Conservation (phyloP, 2,113 vertebrate species). For the Leptobrachium leishanense region DNA sequence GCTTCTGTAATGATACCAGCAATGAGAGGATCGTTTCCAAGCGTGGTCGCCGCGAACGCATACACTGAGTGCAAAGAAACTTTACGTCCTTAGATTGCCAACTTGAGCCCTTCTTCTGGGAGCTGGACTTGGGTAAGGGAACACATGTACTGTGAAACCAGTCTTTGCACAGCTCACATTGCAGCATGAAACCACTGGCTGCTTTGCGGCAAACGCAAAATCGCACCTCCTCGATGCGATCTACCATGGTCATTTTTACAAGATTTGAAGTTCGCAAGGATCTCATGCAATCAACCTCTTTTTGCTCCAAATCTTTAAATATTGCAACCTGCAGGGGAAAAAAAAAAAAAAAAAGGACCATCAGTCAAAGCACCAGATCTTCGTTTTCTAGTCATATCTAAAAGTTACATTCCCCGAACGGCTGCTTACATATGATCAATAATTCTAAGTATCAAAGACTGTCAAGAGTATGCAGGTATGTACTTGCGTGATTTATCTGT, state of each 20-base stretch:
- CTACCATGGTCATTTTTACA: constrained; percentile 97
- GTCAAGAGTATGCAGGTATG: no score
- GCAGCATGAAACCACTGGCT: constrained; percentile 93
- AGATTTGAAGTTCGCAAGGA: constrained; percentile 89
- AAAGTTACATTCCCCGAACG: no score
- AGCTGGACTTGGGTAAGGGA: constrained; percentile 85
- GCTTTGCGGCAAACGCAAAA: constrained; percentile 94
- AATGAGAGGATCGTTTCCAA: constrained; percentile 96
- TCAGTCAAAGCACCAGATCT: neutral
- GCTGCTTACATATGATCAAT: no score
- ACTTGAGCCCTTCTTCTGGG: constrained; percentile 86
- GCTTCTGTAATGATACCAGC: constrained; percentile 93
- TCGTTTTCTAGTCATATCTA: no score
- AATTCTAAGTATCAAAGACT: no score
- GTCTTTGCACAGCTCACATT: constrained; percentile 97
- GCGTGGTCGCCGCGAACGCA: constrained; percentile 88
- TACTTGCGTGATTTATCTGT: no score
- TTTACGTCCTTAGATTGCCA: constrained; percentile 96
- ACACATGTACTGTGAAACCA: constrained; percentile 96
- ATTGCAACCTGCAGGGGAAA: constrained; percentile 74
- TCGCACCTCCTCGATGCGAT: constrained; percentile 92
- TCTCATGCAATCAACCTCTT: constrained; percentile 92
- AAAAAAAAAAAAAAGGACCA: neutral
- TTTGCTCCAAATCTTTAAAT: constrained; percentile 92
- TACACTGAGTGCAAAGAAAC: constrained; percentile 92